A percentile compares a stretch with the other conserved stretches of the same genome.
phyloP scores from a whole-genome alignment of 2,113 vertebrate species.

The Helogale parvula region DNA sequence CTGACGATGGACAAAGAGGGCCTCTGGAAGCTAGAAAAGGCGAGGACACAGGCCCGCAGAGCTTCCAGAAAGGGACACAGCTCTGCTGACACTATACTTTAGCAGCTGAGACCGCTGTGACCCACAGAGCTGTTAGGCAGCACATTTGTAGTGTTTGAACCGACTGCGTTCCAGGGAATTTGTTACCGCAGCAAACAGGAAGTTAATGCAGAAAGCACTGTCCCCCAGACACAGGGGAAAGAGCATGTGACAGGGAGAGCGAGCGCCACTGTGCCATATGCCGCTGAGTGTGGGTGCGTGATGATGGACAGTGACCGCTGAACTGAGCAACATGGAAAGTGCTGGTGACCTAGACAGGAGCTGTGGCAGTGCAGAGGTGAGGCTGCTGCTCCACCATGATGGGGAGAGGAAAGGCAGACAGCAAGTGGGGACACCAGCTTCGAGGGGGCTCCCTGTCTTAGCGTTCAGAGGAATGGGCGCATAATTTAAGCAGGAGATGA shows the following conservation, averaged over 20 bases:
- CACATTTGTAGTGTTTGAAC: not conserved
- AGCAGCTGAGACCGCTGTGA: not conserved
- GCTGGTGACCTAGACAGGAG: not conserved
- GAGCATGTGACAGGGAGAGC: not conserved
- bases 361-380: not conserved
- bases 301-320: too few species aligned
- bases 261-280: not conserved
- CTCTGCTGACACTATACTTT: not conserved
- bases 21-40: not conserved
- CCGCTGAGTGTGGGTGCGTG: not conserved
- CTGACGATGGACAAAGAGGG: not conserved
- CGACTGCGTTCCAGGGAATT: not conserved
- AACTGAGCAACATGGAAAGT: too few species aligned
- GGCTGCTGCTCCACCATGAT: not conserved
- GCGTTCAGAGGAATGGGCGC: not conserved
- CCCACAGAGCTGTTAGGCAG: not conserved
- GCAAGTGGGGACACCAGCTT: not conserved
- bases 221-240: not conserved
- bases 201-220: not conserved
- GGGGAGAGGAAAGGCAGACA: not conserved
- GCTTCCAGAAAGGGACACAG: not conserved
- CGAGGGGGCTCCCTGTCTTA: too few species aligned
- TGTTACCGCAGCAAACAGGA: not conserved
- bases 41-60: not conserved
- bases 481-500: too few species aligned